phyloP scores from a whole-genome alignment of 2,888 invertebrate species.

The Nomada flava region DNA sequence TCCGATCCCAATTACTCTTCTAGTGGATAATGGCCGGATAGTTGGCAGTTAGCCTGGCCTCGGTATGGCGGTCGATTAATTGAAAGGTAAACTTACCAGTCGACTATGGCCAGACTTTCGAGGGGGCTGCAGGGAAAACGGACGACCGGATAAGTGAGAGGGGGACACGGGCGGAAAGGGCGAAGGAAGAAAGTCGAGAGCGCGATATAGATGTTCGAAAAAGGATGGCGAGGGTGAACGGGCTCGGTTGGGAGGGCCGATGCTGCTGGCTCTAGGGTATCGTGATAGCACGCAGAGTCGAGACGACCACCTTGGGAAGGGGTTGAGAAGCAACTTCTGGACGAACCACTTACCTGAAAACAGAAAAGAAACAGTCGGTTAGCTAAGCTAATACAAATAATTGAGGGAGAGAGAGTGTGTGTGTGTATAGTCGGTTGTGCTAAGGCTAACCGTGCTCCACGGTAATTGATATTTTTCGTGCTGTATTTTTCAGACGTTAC shows the following conservation, averaged over 20 bases:
- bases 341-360: conserved; percentile 74
- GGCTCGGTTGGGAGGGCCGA: conserved; percentile 12
- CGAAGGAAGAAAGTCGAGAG: conserved; percentile 56
- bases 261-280: conserved; percentile 22
- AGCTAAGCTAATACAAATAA: conserved; percentile 74
- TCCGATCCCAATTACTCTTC: conserved; percentile 82
- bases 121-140: conserved; percentile 67
- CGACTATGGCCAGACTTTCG: conserved; percentile 79
- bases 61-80: conserved; percentile 80
- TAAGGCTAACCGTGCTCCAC: conserved; percentile 36
- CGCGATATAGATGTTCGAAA: conserved; percentile 64
- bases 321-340: conserved; percentile 41
- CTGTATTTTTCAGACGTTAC: conserved; percentile 29
- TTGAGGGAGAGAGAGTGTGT: conserved; percentile 46
- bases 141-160: conserved; percentile 29
- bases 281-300: conserved; percentile 49
- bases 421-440: conserved; percentile 25
- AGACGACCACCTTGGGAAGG: conserved; percentile 23
- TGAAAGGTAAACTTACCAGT: conserved; percentile 83
- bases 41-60: conserved; percentile 79
- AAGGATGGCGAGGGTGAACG: conserved; percentile 48
- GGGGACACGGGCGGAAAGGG: conserved; percentile 21
- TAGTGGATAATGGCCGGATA: conserved; percentile 81
- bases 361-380: conserved; percentile 72
- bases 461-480: conserved; percentile 13